Percentiles rank a stretch among this genome's conserved stretches.
phyloP scores from a whole-genome alignment of 2,113 vertebrate genomes.

The Tetraodon nigroviridis region DNA sequence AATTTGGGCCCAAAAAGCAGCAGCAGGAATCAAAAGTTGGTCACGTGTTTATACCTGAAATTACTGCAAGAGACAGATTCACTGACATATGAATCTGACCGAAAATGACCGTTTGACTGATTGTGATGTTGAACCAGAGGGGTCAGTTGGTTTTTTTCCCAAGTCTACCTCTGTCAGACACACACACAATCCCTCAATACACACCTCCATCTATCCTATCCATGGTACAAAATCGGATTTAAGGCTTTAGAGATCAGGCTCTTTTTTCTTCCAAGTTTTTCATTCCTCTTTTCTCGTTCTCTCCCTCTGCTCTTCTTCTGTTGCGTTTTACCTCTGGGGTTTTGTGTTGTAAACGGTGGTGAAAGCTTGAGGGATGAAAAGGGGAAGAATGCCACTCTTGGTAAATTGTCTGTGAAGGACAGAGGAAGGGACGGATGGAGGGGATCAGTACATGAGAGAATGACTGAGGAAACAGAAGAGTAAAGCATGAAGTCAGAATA shows the following conservation, averaged over 20 bases:
- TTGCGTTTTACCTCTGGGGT: slow-evolving; percentile 27
- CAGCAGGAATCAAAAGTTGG: slow-evolving; percentile 17
- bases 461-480: slow-evolving; percentile 11
- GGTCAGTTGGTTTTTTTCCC: slow-evolving; percentile 5
- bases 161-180: slow-evolving; percentile 13
- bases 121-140: slow-evolving; percentile 19
- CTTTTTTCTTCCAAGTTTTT: slow-evolving; percentile 19
- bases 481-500: slow-evolving; percentile 1
- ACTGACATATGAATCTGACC: no score
- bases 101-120: background rate
- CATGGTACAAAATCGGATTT: slow-evolving; percentile 31
- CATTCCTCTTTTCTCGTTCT: slow-evolving; percentile 14
- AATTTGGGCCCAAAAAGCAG: slow-evolving; percentile 1
- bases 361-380: slow-evolving; percentile 46
- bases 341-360: slow-evolving; percentile 51
- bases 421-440: slow-evolving; percentile 24
- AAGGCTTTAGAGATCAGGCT: slow-evolving; percentile 37
- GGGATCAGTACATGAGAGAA: slow-evolving; percentile 24
- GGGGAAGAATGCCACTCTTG: slow-evolving; percentile 48
- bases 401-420: slow-evolving; percentile 66
- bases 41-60: no score
- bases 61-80: no score
- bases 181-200: slow-evolving; percentile 10
- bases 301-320: slow-evolving; percentile 19
- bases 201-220: slow-evolving; percentile 16